phyloP scores from a whole-genome alignment of 2,797 vertebrate species.

The Esox lucius region DNA sequence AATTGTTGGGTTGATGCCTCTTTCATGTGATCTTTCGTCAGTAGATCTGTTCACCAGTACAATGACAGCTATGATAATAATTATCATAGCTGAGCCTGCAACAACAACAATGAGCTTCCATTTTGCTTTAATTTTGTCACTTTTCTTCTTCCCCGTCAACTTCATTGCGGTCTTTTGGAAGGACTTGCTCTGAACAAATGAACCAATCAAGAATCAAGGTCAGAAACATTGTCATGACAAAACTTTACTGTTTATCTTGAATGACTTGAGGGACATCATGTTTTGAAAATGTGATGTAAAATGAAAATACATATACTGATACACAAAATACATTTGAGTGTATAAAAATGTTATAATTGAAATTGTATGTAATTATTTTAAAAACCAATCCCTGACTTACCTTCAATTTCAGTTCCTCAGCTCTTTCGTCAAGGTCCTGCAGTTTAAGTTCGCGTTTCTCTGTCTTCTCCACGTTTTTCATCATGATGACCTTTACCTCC shows the following conservation, averaged over 20 bases:
- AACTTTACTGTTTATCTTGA: background rate
- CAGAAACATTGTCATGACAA: background rate
- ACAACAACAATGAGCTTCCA: conserved; percentile 2
- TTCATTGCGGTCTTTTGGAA: background rate
- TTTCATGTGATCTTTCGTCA: background rate
- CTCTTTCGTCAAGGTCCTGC: conserved; percentile 1
- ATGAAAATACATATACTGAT: background rate
- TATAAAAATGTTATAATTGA: background rate
- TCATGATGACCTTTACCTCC: conserved; percentile 11
- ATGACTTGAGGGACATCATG: background rate
- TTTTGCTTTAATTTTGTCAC: background rate
- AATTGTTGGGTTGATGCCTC: background rate
- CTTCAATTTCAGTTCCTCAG: background rate
- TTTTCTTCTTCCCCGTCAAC: background rate
- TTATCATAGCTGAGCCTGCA: background rate
- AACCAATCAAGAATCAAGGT: background rate
- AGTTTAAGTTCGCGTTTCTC: conserved; percentile 1
- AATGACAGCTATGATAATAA: conserved; percentile 5
- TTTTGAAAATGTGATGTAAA: background rate
- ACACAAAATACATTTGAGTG: background rate
- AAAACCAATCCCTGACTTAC: background rate
- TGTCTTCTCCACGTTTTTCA: conserved; percentile 11
- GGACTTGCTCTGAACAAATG: background rate
- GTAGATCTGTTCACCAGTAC: background rate
- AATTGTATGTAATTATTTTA: too few species aligned